These are phyloP conservation scores for Psittacus erithacus DNA, from an alignment of 2,113 vertebrate genomes.

Conservation along the genomic window DNA sequence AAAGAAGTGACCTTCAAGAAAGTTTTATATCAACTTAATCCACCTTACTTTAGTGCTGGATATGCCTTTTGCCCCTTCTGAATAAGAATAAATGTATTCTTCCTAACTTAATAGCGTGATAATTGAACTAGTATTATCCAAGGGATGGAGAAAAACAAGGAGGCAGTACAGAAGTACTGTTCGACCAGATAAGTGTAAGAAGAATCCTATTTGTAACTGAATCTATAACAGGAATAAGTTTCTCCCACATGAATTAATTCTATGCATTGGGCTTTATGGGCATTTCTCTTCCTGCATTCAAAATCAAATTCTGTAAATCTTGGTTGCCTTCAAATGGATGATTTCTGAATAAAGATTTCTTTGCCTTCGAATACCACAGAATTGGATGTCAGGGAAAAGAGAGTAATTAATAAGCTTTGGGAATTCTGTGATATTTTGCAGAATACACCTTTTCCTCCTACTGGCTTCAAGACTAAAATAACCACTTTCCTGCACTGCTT, in stretches of 20 bases:
- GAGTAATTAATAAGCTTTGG: neutral
- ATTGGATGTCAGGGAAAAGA: neutral
- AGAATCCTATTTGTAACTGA: neutral
- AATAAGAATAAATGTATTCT: neutral
- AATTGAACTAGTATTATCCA: neutral
- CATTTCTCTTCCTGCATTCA: neutral
- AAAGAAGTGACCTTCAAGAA: neutral
- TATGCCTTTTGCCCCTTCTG: neutral
- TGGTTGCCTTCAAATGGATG: neutral
- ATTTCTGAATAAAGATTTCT: neutral
- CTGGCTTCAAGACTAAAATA: neutral
- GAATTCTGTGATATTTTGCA: neutral
- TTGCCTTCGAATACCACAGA: neutral
- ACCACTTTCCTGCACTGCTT: rapidly evolving
- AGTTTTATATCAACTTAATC: neutral
- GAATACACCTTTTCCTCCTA: neutral
- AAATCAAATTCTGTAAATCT: neutral
- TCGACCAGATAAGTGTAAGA: neutral
- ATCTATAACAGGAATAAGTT: neutral
- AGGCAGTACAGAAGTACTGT: neutral
- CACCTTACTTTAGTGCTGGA: neutral
- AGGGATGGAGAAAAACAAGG: neutral
- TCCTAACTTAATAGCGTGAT: neutral
- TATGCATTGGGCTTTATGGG: neutral
- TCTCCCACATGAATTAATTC: neutral